Conservation (phyloP, 1,140 invertebrate species). For the Rhagoletis zephyria region DNA sequence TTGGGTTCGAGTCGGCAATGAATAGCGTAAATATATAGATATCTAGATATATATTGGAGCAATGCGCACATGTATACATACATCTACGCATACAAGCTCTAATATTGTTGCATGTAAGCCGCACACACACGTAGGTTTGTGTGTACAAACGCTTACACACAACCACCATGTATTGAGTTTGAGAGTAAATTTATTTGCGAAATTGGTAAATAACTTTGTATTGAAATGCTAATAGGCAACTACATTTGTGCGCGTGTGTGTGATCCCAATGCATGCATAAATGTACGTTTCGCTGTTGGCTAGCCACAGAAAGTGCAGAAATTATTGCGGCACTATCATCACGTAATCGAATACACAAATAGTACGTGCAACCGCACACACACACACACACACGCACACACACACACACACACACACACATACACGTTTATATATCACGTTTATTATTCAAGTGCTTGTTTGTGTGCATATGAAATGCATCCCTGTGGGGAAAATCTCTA, state of each 20-base stretch:
- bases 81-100: neutral
- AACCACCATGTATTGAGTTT: neutral
- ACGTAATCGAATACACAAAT: constrained; percentile 44
- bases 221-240: neutral
- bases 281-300: neutral
- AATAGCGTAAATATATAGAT: neutral
- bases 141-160: neutral
- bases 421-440: too few relatives aligned
- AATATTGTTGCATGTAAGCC: neutral
- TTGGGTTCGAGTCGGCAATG: too few relatives aligned
- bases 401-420: neutral
- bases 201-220: constrained; percentile 3
- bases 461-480: neutral
- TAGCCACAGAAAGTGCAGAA: neutral
- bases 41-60: neutral
- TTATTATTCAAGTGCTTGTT: neutral
- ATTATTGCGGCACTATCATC: constrained; percentile 37
- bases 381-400: neutral
- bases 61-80: neutral
- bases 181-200: neutral
- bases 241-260: neutral
- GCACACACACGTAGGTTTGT: neutral
- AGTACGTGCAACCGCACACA: neutral
- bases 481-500: too few relatives aligned
- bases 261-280: neutral